Percentiles rank a stretch among this genome's conserved stretches.
These are phyloP conservation scores for Channa maculata DNA, from an alignment of 2,113 vertebrate genomes.

Conservation along the genomic window DNA sequence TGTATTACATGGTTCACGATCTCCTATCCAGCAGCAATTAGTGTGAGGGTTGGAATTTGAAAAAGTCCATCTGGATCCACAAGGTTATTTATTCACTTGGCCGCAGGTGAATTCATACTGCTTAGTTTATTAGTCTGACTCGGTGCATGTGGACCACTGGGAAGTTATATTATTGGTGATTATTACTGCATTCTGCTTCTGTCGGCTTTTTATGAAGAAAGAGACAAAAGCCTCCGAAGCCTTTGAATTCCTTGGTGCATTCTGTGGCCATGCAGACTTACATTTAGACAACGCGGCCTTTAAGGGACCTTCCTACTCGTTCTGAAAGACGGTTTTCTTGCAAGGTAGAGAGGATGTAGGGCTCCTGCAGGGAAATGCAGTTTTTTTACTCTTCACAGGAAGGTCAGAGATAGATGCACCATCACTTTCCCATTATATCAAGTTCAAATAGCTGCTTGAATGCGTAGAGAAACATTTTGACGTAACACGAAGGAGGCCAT, in stretches of 20 bases:
- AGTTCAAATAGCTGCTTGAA: background rate
- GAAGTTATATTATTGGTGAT: background rate
- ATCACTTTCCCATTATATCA: constrained; percentile 27
- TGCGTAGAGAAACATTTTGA: no score
- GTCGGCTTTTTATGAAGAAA: background rate
- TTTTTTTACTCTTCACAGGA: constrained; percentile 11
- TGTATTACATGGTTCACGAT: constrained; percentile 14
- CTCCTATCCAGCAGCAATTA: constrained; percentile 12
- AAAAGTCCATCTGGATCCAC: background rate
- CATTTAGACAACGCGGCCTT: no score
- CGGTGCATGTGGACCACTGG: constrained; percentile 7
- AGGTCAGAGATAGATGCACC: constrained; percentile 27
- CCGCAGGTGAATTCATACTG: constrained; percentile 8
- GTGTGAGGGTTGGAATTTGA: constrained; percentile 1
- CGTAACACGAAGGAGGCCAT: no score
- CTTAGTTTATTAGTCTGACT: background rate
- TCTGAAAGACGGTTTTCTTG: constrained; percentile 1
- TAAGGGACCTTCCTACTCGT: background rate
- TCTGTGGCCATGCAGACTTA: background rate
- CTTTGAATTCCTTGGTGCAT: background rate
- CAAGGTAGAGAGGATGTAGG: constrained; percentile 1
- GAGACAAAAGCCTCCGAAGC: no score
- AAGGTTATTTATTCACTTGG: background rate
- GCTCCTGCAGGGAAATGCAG: constrained; percentile 27
- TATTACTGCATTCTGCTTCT: background rate